These are phyloP conservation scores for Calosoma granatense DNA, from an alignment of 1,140 invertebrate species.

Conservation along the genomic window DNA sequence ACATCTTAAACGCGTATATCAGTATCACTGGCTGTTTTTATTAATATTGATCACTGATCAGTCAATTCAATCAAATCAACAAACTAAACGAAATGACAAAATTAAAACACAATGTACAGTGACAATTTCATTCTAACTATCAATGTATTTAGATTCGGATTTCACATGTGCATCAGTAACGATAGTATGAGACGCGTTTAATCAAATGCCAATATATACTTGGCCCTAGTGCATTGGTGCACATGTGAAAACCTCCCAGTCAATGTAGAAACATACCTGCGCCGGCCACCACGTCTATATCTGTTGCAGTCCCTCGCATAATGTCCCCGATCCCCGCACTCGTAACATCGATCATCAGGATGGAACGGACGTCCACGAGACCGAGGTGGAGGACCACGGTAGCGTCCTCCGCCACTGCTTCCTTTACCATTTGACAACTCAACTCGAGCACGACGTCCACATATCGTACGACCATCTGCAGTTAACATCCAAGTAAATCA, in stretches of 20 bases:
- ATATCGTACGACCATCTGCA: slow-evolving; percentile 68
- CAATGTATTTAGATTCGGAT: too few species aligned
- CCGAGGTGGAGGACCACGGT: slow-evolving; percentile 39
- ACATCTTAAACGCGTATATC: too few species aligned
- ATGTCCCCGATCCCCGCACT: slow-evolving; percentile 84
- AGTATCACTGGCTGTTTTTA: too few species aligned
- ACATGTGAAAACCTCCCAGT: not conserved
- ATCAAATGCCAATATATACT: too few species aligned
- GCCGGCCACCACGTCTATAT: slow-evolving; percentile 41
- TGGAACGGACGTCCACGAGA: slow-evolving; percentile 56
- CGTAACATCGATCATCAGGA: slow-evolving; percentile 81
- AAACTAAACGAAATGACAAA: too few species aligned
- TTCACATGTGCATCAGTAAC: too few species aligned
- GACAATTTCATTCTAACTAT: too few species aligned
- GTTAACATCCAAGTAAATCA: not conserved
- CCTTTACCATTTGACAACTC: slow-evolving; percentile 83
- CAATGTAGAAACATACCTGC: slow-evolving; percentile 39
- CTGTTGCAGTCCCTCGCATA: slow-evolving; percentile 81
- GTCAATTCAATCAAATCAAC: too few species aligned
- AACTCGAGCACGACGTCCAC: slow-evolving; percentile 80
- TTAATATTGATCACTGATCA: too few species aligned
- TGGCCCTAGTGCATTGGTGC: not conserved
- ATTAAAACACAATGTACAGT: too few species aligned
- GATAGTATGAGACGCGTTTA: too few species aligned
- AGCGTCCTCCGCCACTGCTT: slow-evolving; percentile 45